Evolutionary conservation across 2,797 vertebrate genomes (phyloP), one percentile per base, ranked within the genome.

Genomic region (Megaceryle alcyon): DNA sequence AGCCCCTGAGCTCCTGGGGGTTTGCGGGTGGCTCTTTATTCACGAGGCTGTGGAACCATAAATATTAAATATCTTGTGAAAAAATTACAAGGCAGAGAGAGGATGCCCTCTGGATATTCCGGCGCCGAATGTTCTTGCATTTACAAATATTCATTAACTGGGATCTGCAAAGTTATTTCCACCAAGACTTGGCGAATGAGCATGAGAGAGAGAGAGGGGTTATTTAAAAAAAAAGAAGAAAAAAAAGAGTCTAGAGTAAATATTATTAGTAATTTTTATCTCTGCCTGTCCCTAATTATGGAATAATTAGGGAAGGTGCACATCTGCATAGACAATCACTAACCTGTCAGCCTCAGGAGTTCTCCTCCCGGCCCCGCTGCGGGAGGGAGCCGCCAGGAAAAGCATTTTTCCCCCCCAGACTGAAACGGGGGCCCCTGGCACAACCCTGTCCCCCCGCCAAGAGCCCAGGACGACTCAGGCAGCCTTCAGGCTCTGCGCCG

Each of bases 81-180:
- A 65, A 70, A 53, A 82, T 71, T 60, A 94, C 56, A n/a, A 91
- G 79, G 83, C 63, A 91, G 46, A 68, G 83, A 35, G 78, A 91
- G 71, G 90, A 86, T 68, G 65, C 83, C 94, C 91, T 81, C 61
- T 88, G 85, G 94, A 88, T 86, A 88, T 91, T 96, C 72, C 46
- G 8, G 88, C 44, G 33, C 61, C 7, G 84, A 95, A 92, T 28
- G 72, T 33, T 95, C 92, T 70, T 82, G 92, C 95, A 91, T 94
- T 93, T 92, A 95, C 94, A 96, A 96, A 95, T 90, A 94, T 92
- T 96, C 94, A 94, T 97, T 96, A 97, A 91, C 63, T 56, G 93
- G 96, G 93, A 86, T 82, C 94, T 37, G 57, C 81, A 89, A 85
- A 92, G 86, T 75, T 44, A 91, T 93, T 90, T 84, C 87, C 88